A percentile compares a stretch with the other conserved stretches of the same genome.
Conservation (phyloP, 2,113 vertebrate genomes). For the Chitala chitala region DNA sequence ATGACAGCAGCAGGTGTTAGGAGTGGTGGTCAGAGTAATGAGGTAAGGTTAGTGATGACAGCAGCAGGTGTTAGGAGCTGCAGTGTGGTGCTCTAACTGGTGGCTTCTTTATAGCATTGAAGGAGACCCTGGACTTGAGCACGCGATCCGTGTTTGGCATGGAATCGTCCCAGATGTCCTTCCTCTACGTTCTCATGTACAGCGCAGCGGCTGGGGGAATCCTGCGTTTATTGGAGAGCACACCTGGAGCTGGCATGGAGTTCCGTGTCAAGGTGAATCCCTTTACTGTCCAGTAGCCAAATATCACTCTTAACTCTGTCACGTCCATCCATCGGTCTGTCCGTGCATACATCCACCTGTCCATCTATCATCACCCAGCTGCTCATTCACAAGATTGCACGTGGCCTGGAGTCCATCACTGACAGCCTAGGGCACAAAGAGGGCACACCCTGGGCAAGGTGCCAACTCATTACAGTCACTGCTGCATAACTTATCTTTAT, state of each 20-base stretch:
- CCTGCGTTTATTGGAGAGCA: constrained; percentile 50
- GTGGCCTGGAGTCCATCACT: too few species aligned
- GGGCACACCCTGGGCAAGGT: too few species aligned
- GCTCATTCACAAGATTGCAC: too few species aligned
- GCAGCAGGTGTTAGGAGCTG: too few species aligned
- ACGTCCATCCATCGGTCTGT: constrained; percentile 10
- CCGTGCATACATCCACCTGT: too few species aligned
- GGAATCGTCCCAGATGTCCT: constrained; percentile 61
- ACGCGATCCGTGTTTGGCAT: constrained; percentile 52
- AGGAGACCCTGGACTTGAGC: constrained; percentile 46
- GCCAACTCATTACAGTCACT: too few species aligned
- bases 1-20: too few species aligned
- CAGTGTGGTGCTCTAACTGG: neutral
- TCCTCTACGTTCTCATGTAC: constrained; percentile 61
- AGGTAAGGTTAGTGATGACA: too few species aligned
- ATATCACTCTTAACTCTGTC: neutral
- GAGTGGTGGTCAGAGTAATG: too few species aligned
- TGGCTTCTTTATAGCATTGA: constrained; percentile 43
- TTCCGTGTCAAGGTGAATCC: constrained; percentile 56
- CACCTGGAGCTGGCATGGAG: constrained; percentile 57
- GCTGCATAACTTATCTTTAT: too few species aligned
- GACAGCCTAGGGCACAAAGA: too few species aligned
- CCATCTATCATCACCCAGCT: too few species aligned
- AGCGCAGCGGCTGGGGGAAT: constrained; percentile 56
- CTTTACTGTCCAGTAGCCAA: neutral